Evolutionary conservation across 2,113 vertebrate genomes (phyloP), one percentile per base, ranked within the genome.

Genomic region (Fukomys damarensis): DNA sequence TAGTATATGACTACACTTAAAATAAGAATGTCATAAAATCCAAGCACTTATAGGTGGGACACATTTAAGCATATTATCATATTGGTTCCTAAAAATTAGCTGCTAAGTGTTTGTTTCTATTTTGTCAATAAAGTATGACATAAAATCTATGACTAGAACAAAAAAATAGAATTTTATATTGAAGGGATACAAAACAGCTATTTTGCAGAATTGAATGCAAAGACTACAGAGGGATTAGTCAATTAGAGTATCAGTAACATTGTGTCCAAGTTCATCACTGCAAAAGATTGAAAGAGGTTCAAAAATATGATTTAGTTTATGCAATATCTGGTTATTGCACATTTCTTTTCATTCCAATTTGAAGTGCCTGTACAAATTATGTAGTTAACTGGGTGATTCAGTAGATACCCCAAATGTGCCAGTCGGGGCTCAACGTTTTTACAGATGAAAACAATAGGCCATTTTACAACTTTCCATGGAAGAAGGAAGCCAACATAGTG

Each of bases 381-480:
- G 22, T 46, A 83, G 54, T 70, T n/a, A 7, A 56, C 10, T 76
- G 32, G 22, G 1, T 8, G 26, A 41, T 38, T 49, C 63, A 70
- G 0, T 80, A 7, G 6, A 41, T 61, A 12, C 16, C 32, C 0
- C 54, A 14, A 20, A 4, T 16, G 4, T 20, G 22, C 38, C 49
- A 43, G 20, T 56, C 58, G 12, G 38, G 5, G 4, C 46, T 68
- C 20, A 63, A 19, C 35, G 8, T 66, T 26, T 43, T 9, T 19
- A 14, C 16, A 22, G 13, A 90, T n/a, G 66, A 54, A 66, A 54
- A 19, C 22, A 86, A 13, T 1, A 24, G 88, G 4, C 16, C 0
- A 24, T 88, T 28, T 65, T 66, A 43, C 66, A 35, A 12, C 41
- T 54, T 49, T 49, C 19, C 5, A 7, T 8, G 12, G 19, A 4